phyloP scores from a whole-genome alignment of 1,140 invertebrate genomes.

The Metaphire vulgaris region DNA sequence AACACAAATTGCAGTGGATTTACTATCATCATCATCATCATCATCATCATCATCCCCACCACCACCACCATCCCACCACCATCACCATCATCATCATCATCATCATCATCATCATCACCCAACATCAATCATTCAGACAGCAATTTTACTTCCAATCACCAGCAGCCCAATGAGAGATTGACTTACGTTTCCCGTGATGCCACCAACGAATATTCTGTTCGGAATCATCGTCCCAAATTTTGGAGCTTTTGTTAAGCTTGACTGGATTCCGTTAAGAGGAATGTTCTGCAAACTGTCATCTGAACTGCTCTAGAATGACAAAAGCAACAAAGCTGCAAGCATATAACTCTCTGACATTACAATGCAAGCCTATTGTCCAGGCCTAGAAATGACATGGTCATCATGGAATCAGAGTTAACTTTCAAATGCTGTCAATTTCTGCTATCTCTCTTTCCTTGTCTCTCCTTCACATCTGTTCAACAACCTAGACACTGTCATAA shows the following conservation, averaged over 20 bases:
- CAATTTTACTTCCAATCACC: neutral
- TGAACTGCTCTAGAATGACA: neutral
- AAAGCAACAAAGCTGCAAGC: too few species aligned
- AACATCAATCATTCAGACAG: neutral
- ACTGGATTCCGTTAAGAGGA: neutral
- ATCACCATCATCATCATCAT: neutral
- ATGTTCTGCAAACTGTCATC: neutral
- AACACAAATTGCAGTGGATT: neutral
- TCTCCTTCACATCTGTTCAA: too few species aligned
- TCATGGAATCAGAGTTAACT: too few species aligned
- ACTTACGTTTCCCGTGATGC: conserved; percentile 67
- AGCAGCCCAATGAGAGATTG: conserved; percentile 14
- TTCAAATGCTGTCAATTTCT: too few species aligned
- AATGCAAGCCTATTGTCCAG: too few species aligned
- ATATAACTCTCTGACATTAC: too few species aligned
- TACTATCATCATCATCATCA: neutral
- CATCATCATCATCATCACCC: neutral
- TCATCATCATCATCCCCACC: neutral
- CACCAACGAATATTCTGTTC: conserved; percentile 88
- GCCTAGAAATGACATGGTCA: too few species aligned
- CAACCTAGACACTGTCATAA: too few species aligned
- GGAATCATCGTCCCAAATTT: conserved; percentile 65
- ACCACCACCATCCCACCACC: neutral
- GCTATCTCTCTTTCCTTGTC: too few species aligned
- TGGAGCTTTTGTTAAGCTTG: conserved; percentile 41